These are phyloP conservation scores for Hydrotaea diabolus DNA, from an alignment of 2,888 invertebrate species.

Conservation along the genomic window DNA sequence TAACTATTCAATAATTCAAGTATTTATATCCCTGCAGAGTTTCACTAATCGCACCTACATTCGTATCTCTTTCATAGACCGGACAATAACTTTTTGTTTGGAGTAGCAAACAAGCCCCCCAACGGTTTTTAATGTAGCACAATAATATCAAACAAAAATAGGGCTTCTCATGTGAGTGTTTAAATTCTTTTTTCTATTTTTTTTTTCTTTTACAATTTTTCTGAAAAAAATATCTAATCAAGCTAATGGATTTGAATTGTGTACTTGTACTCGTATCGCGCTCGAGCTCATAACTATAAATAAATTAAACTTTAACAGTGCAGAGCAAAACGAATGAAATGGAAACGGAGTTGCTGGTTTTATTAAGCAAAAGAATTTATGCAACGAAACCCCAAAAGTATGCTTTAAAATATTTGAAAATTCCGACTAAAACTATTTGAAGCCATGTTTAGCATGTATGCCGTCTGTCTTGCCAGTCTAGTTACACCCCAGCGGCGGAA, in stretches of 20 bases:
- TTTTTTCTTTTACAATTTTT: neutral
- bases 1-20: too few relatives aligned
- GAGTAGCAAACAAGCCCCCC: too few relatives aligned
- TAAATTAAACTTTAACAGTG: constrained; percentile 11
- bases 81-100: too few relatives aligned
- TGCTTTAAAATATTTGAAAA: constrained; percentile 34
- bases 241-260: constrained; percentile 53
- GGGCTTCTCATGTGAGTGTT: too few relatives aligned
- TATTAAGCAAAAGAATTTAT: constrained; percentile 25
- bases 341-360: constrained; percentile 4
- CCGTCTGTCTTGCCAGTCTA: neutral
- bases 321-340: constrained; percentile 30
- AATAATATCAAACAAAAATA: too few relatives aligned
- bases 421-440: constrained; percentile 32
- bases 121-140: too few relatives aligned
- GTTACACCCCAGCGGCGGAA: too few relatives aligned
- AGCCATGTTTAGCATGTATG: constrained; percentile 21
- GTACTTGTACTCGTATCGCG: too few relatives aligned
- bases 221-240: constrained; percentile 41
- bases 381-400: constrained; percentile 44
- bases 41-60: too few relatives aligned
- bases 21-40: too few relatives aligned
- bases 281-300: constrained; percentile 7
- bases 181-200: neutral
- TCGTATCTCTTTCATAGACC: too few relatives aligned